Evolutionary conservation across 2,113 vertebrate genomes (phyloP).

Genomic region (Oreochromis tanganicae): DNA sequence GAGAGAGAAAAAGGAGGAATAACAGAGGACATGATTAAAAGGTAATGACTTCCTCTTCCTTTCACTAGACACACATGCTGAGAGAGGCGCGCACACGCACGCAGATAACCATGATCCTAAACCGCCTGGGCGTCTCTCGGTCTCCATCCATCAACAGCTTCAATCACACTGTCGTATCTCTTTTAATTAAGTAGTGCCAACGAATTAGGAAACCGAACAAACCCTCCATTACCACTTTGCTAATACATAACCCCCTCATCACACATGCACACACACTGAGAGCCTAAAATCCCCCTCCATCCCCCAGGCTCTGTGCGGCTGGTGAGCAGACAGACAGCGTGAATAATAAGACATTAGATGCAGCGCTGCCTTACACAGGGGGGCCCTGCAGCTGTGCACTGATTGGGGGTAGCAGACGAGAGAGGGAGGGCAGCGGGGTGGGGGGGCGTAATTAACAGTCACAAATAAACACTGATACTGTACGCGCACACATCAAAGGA

Average conservation of each 20-base stretch:
- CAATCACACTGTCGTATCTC: conserved; percentile 54
- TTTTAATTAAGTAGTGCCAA: conserved; percentile 59
- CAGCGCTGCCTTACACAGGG: conserved; percentile 33
- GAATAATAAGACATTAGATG: conserved; percentile 67
- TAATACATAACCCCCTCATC: conserved; percentile 47
- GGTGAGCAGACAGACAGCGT: conserved; percentile 60
- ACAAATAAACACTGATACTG: conserved; percentile 32
- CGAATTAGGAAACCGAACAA: conserved; percentile 47
- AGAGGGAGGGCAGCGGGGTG: neutral
- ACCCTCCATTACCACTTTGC: conserved; percentile 47
- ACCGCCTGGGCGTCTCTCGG: conserved; percentile 20
- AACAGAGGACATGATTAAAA: conserved; percentile 58
- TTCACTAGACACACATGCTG: conserved; percentile 15
- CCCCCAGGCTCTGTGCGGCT: conserved; percentile 42
- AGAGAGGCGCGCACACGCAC: neutral
- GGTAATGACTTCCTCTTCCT: conserved; percentile 61
- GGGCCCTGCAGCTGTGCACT: conserved; percentile 62
- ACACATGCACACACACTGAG: neutral
- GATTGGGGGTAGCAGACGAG: conserved; percentile 32
- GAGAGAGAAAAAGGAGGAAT: conserved; percentile 8
- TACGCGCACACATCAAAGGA: neutral
- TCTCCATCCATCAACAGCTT: conserved; percentile 46
- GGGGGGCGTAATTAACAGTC: conserved; percentile 44
- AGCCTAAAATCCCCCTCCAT: conserved; percentile 7
- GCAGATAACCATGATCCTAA: conserved; percentile 9